These are phyloP conservation scores for Hemichromis elongatus DNA, from an alignment of 2,113 vertebrate genomes.

Conservation along the genomic window DNA sequence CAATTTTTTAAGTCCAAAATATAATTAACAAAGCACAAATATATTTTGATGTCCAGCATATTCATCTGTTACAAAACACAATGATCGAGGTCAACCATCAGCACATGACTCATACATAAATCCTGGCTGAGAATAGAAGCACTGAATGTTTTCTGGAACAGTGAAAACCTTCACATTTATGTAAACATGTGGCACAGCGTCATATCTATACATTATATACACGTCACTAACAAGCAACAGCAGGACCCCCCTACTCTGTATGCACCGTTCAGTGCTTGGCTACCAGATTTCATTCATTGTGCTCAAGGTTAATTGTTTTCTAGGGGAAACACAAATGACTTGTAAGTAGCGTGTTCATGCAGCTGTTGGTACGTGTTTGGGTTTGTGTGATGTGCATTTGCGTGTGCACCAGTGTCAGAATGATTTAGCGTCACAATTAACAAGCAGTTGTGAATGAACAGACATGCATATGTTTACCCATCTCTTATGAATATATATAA, in stretches of 20 bases:
- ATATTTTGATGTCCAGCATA: neutral
- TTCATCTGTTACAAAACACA: neutral
- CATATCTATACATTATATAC: neutral
- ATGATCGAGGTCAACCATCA: slow-evolving; percentile 23
- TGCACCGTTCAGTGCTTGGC: neutral
- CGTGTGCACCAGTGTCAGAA: neutral
- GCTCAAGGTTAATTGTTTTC: slow-evolving; percentile 56
- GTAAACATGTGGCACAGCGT: slow-evolving; percentile 19
- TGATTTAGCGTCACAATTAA: slow-evolving; percentile 53
- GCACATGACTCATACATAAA: slow-evolving; percentile 12
- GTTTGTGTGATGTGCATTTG: neutral
- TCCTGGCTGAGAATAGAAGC: neutral
- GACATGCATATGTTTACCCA: slow-evolving; percentile 1
- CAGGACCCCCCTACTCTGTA: slow-evolving; percentile 7
- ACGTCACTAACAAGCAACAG: slow-evolving; percentile 36
- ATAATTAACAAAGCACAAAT: neutral
- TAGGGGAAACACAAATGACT: slow-evolving; percentile 25
- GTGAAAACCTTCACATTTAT: slow-evolving; percentile 8
- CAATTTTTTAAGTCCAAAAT: neutral
- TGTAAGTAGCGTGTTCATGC: slow-evolving; percentile 25
- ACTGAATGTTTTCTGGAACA: neutral
- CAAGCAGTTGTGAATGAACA: slow-evolving; percentile 31
- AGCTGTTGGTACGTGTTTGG: slow-evolving; percentile 28
- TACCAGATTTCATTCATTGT: slow-evolving; percentile 23
- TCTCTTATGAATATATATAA: neutral